Percentiles rank a stretch among this genome's conserved stretches.
Evolutionary conservation across 2,113 vertebrate genomes (phyloP).

Genomic region (Sialia sialis): DNA sequence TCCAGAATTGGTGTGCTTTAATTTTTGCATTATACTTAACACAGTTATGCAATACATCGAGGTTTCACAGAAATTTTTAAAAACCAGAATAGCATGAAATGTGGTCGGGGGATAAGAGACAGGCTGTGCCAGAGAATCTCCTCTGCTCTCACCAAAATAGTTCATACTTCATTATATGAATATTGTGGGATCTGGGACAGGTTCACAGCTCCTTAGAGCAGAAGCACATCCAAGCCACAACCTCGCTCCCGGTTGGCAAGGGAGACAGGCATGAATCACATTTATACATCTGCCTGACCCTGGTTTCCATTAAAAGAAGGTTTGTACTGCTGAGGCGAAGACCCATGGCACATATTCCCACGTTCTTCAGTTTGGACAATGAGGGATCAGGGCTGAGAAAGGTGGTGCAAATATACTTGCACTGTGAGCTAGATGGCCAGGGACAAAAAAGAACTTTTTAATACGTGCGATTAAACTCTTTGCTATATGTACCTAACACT

Average conservation of each 20-base stretch:
- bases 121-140: neutral
- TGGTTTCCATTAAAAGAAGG: neutral
- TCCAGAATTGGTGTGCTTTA: neutral
- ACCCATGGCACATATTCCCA: neutral
- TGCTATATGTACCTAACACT: neutral
- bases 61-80: slow-evolving; percentile 1
- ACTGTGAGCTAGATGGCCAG: neutral
- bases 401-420: neutral
- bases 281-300: neutral
- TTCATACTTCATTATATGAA: neutral
- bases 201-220: neutral
- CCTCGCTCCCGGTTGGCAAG: neutral
- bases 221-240: neutral
- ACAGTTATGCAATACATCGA: neutral
- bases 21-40: slow-evolving; percentile 43
- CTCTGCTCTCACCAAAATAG: neutral
- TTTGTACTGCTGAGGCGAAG: neutral
- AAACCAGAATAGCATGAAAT: neutral
- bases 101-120: neutral
- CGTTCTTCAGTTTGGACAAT: neutral
- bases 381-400: neutral
- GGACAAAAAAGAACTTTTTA: neutral
- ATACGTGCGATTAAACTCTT: neutral
- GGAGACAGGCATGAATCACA: neutral
- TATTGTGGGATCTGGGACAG: neutral